Evolutionary conservation across 2,797 vertebrate genomes (phyloP), one percentile per base, ranked within the genome.

Genomic region (Hippopotamyrus pictus): DNA sequence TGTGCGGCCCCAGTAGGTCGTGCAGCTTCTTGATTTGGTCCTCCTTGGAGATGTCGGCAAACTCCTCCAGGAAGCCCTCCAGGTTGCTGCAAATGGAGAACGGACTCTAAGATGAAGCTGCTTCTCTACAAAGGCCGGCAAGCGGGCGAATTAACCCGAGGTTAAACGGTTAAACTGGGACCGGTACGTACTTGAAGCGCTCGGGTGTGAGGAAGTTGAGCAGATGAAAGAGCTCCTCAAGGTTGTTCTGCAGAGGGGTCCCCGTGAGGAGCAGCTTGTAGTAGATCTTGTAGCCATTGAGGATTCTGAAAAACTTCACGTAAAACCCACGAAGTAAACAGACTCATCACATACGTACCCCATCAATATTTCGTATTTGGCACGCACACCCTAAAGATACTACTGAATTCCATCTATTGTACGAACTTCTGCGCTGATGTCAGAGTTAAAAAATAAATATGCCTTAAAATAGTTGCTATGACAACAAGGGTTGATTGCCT

Each of bases 21-120:
- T 99, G 98, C 5, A 99, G 96, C 92, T 99, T 99, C 92, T 99
- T 99, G 94, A 99, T 99, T 96, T 99, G 98, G 94, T 99, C 98
- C 91, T 99, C 98, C 93, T 99, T 99, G 14, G 98, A 99, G 93
- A 99, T 99, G 92, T 99, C 98, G 0, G 98, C 98, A 93, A 99
- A 99, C 95, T 99, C 98, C 93, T 99, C 98, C 94, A 99, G 94
- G 94, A 99, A 99, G 7, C 98, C 98, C 7, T 99, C 98, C 93
- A 99, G 96, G 94, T 99, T 99, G 93, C 98, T 99, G 95, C 53
- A 62, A 88, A 88, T 41, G 59, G 1, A 51, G 88, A 29, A 65
- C 17, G 83, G 86, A 44, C 82, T 73, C 22, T 50, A 83, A 29
- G n/a, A 1, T n/a, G 44, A 59, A 44, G 48, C 57, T 37, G 37